Conservation (phyloP, 2,113 vertebrate genomes). For the Heterotis niloticus region DNA sequence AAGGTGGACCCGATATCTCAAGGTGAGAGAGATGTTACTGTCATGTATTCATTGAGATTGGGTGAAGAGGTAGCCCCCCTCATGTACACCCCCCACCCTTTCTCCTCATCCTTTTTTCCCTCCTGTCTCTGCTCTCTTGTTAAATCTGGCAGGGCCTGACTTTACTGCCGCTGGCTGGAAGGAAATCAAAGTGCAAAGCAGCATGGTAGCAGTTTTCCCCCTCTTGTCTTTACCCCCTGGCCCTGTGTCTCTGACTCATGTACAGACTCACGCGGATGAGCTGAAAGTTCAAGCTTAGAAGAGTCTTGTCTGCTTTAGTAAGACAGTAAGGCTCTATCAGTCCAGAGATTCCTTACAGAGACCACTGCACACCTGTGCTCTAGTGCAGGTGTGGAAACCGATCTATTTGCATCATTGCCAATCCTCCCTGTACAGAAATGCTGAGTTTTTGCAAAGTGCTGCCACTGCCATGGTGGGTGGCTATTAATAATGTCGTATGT, state of each 20-base stretch:
- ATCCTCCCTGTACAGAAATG: not conserved
- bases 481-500: conserved; percentile 10
- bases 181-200: not conserved
- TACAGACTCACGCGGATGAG: no score
- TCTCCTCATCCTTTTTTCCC: not conserved
- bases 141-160: not conserved
- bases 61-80: conserved; percentile 5
- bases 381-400: not conserved
- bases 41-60: not conserved
- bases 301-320: no score
- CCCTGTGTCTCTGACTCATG: no score
- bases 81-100: not conserved
- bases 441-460: conserved; percentile 15
- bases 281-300: no score
- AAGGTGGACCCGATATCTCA: not conserved
- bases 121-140: no score
- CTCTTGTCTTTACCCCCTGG: no score
- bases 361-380: not conserved
- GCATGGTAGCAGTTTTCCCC: no score
- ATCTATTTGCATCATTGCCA: not conserved
- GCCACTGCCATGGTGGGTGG: not conserved
- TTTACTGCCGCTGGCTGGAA: not conserved
- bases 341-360: no score
- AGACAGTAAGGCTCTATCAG: no score
- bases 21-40: not conserved